Conservation (phyloP, 2,888 invertebrate species). For the Amblyjoppa fuscipennis region DNA sequence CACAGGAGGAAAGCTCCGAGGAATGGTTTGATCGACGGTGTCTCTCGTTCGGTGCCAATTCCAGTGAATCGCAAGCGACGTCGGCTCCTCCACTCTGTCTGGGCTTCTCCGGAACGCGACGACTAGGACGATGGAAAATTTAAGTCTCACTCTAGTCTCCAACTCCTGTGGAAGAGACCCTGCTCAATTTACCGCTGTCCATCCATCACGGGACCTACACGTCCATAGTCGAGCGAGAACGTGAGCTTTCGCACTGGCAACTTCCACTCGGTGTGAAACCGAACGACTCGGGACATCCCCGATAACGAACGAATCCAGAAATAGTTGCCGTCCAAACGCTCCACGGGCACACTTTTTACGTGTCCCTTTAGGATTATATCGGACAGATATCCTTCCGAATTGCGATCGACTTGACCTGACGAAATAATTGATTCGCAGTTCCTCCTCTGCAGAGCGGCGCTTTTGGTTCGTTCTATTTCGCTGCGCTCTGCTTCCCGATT, state of each 20-base stretch:
- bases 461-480: slow-evolving; percentile 8
- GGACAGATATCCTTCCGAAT: slow-evolving; percentile 38
- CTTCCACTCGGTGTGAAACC: slow-evolving; percentile 32
- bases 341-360: background rate
- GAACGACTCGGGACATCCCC: slow-evolving; percentile 52
- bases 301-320: slow-evolving; percentile 55
- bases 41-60: slow-evolving; percentile 67
- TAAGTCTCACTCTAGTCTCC: slow-evolving; percentile 72
- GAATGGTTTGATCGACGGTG: slow-evolving; percentile 47
- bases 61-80: slow-evolving; percentile 64
- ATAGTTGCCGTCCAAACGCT: slow-evolving; percentile 45
- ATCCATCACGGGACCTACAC: slow-evolving; percentile 62
- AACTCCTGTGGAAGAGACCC: slow-evolving; percentile 60
- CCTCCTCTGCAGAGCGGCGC: background rate
- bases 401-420: slow-evolving; percentile 25
- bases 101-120: slow-evolving; percentile 71
- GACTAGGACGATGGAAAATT: slow-evolving; percentile 78
- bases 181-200: slow-evolving; percentile 76
- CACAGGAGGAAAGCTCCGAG: slow-evolving; percentile 20
- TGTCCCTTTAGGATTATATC: slow-evolving; percentile 35
- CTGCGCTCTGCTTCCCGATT: background rate
- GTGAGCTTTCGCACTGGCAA: slow-evolving; percentile 31
- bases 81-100: slow-evolving; percentile 69
- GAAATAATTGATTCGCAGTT: slow-evolving; percentile 48
- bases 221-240: slow-evolving; percentile 32